phyloP scores from a whole-genome alignment of 2,797 vertebrate genomes.

The Macropodus opercularis region DNA sequence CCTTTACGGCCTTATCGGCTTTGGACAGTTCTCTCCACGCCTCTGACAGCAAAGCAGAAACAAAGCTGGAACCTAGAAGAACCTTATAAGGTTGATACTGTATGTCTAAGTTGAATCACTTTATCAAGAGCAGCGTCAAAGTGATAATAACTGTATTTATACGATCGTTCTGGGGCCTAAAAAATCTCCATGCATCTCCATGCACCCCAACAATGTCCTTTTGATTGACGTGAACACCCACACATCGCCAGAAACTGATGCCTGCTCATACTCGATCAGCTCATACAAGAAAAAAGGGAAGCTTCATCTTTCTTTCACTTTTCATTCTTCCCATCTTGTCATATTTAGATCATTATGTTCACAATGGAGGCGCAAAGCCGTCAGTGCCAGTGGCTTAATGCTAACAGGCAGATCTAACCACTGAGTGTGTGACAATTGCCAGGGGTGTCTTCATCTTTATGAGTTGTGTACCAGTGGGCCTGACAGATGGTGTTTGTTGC shows the following conservation, averaged over 20 bases:
- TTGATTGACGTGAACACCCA: too few relatives aligned
- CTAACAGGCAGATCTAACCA: conserved; percentile 45
- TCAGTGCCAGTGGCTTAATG: conserved; percentile 28
- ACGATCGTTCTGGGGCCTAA: too few relatives aligned
- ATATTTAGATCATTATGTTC: conserved; percentile 43
- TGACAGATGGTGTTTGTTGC: conserved; percentile 75
- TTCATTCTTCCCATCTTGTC: conserved; percentile 37
- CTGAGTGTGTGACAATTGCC: conserved; percentile 34
- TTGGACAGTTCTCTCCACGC: conserved; percentile 30
- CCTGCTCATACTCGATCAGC: too few relatives aligned
- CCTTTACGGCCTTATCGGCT: conserved; percentile 62
- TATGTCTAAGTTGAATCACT: conserved; percentile 7
- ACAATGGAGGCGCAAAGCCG: conserved; percentile 34
- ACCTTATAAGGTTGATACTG: background rate
- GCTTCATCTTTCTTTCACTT: conserved; percentile 3
- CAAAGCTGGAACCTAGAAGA: conserved; percentile 24
- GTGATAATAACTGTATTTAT: background rate
- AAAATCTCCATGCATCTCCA: too few relatives aligned
- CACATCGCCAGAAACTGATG: too few relatives aligned
- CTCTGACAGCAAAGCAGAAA: conserved; percentile 47
- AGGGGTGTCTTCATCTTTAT: conserved; percentile 50
- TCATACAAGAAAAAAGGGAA: too few relatives aligned
- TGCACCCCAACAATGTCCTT: too few relatives aligned
- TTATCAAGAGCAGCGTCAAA: conserved; percentile 21
- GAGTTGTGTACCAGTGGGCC: conserved; percentile 51